These are phyloP conservation scores for Xyliphius kryptos DNA, from an alignment of 2,113 vertebrate species.

Conservation along the genomic window DNA sequence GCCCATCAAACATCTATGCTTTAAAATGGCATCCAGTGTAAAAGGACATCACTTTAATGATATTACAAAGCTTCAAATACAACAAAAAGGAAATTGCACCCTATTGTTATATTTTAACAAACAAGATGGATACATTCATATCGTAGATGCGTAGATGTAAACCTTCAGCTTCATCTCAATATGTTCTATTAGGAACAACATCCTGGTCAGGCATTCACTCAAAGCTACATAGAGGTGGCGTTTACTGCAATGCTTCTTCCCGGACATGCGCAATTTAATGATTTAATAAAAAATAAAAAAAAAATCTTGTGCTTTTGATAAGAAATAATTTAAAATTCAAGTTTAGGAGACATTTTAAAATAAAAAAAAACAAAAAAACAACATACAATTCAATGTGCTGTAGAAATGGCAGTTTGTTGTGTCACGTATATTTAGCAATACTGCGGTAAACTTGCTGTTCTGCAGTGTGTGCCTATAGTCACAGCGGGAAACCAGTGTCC, in stretches of 20 bases:
- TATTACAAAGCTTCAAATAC: constrained; percentile 17
- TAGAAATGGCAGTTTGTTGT: constrained; percentile 30
- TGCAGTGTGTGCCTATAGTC: too few species aligned
- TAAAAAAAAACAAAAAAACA: constrained; percentile 15
- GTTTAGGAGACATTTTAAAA: too few species aligned
- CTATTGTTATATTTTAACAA: too few species aligned
- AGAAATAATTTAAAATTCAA: constrained; percentile 65
- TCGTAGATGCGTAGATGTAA: constrained; percentile 31
- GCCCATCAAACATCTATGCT: constrained; percentile 29
- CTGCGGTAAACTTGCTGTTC: constrained; percentile 11
- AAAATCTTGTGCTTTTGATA: constrained; percentile 65
- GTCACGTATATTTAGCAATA: constrained; percentile 20
- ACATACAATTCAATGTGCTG: constrained; percentile 42
- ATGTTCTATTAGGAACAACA: too few species aligned
- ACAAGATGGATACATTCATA: constrained; percentile 47
- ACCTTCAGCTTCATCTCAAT: constrained; percentile 11
- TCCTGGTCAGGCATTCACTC: constrained; percentile 16
- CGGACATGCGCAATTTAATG: too few species aligned
- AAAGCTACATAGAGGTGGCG: constrained; percentile 35
- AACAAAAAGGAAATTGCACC: constrained; percentile 3
- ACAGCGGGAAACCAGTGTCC: too few species aligned
- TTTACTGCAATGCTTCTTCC: too few species aligned
- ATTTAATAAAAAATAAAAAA: too few species aligned
- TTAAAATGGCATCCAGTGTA: constrained; percentile 43
- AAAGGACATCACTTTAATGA: constrained; percentile 28